Conservation (phyloP, 2,888 invertebrate species). For the Labia minor region DNA sequence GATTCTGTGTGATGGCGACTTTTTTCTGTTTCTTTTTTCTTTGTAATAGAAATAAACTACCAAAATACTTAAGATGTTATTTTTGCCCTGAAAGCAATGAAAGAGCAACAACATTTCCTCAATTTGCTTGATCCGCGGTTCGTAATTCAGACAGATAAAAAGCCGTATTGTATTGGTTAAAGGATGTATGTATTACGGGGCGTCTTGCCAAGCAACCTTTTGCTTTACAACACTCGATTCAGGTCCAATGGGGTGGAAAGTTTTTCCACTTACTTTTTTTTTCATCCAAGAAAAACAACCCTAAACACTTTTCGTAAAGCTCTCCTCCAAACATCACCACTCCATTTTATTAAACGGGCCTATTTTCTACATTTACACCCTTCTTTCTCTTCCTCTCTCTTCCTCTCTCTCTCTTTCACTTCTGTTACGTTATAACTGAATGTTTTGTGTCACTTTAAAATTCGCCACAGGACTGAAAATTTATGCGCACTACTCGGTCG, state of each 20-base stretch:
- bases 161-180: background rate
- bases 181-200: background rate
- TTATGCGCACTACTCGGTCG: background rate
- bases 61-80: too few relatives aligned
- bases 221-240: slow-evolving; percentile 1
- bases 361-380: background rate
- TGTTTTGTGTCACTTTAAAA: background rate
- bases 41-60: too few relatives aligned
- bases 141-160: background rate
- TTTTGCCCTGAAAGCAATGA: too few relatives aligned
- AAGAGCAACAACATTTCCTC: too few relatives aligned
- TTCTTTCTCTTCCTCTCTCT: background rate
- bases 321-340: background rate
- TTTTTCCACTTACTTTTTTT: background rate
- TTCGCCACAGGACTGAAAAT: background rate
- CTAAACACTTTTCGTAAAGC: background rate
- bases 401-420: background rate
- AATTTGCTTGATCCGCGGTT: too few relatives aligned
- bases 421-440: background rate
- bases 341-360: slow-evolving; percentile 3
- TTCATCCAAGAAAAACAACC: background rate
- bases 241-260: slow-evolving; percentile 1
- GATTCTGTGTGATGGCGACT: too few relatives aligned
- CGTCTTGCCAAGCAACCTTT: background rate
- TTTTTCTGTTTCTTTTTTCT: too few relatives aligned